phyloP scores from a whole-genome alignment of 2,888 invertebrate genomes.

The Eledona agricola region DNA sequence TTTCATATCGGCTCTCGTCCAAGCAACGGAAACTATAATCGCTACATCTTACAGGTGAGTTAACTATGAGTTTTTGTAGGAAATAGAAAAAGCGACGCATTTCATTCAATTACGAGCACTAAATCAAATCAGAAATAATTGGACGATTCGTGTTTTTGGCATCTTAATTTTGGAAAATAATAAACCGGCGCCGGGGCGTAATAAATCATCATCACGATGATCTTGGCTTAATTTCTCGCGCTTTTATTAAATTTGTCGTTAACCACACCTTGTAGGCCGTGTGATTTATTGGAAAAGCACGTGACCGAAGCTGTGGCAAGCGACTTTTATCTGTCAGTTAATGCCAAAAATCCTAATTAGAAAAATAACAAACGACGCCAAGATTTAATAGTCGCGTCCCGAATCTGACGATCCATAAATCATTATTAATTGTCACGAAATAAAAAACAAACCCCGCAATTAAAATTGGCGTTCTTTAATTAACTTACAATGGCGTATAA shows the following conservation, averaged over 20 bases:
- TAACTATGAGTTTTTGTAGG: too few species aligned
- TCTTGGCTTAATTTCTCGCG: conserved; percentile 12
- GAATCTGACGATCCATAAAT: conserved; percentile 3
- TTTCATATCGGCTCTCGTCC: too few species aligned
- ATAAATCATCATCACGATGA: conserved; percentile 17
- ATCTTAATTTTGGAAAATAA: neutral
- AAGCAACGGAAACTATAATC: too few species aligned
- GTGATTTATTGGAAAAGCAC: conserved; percentile 18
- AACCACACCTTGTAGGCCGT: conserved; percentile 11
- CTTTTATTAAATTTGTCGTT: conserved; percentile 15
- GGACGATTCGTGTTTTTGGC: too few species aligned
- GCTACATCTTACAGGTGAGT: too few species aligned
- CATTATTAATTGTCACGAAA: conserved; percentile 3
- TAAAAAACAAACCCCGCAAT: neutral
- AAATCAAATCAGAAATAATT: too few species aligned
- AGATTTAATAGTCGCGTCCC: conserved; percentile 2
- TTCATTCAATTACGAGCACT: too few species aligned
- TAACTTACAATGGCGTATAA: conserved; percentile 1
- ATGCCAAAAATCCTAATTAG: conserved; percentile 5
- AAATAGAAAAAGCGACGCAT: too few species aligned
- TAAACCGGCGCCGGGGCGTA: neutral
- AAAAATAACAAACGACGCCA: conserved; percentile 11
- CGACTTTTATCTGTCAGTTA: conserved; percentile 7
- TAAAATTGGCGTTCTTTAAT: neutral
- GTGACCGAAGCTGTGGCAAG: conserved; percentile 3